Percentiles rank a stretch among this genome's conserved stretches.
Conservation (phyloP, 2,797 vertebrate genomes). For the Myotis daubentonii region DNA sequence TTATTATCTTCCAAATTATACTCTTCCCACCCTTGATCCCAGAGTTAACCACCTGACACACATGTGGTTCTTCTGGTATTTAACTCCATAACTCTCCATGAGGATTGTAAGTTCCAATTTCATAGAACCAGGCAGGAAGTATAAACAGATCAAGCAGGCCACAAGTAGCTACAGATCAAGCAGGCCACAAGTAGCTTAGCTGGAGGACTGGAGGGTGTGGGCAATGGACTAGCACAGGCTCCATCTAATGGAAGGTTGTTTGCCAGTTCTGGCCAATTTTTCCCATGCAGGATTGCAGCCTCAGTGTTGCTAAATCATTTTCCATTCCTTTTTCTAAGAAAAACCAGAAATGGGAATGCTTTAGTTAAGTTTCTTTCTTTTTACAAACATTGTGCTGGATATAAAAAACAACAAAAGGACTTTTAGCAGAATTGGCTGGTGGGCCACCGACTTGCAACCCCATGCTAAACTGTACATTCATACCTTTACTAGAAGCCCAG, state of each 20-base stretch:
- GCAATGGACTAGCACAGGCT: fast-evolving
- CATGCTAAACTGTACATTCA: not conserved
- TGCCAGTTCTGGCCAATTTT: not conserved
- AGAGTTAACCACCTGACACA: not conserved
- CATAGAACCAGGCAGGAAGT: not conserved
- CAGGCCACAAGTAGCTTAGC: not conserved
- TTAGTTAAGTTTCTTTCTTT: not conserved
- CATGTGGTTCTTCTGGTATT: not conserved
- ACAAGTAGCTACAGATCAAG: not conserved
- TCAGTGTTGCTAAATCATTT: not conserved
- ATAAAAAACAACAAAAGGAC: not conserved
- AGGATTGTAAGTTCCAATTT: not conserved
- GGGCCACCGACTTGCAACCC: not conserved
- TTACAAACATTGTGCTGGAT: not conserved
- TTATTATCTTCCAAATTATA: not conserved
- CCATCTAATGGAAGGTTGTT: not conserved
- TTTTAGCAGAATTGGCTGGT: not conserved
- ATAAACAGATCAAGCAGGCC: not conserved
- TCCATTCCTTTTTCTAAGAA: not conserved
- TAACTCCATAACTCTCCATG: not conserved
- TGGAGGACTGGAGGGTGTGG: not conserved
- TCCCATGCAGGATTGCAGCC: not conserved
- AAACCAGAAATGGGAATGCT: not conserved
- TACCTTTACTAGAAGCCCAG: not conserved
- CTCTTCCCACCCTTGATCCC: not conserved